phyloP scores from a whole-genome alignment of 2,797 vertebrate species.

The Natrix natrix region DNA sequence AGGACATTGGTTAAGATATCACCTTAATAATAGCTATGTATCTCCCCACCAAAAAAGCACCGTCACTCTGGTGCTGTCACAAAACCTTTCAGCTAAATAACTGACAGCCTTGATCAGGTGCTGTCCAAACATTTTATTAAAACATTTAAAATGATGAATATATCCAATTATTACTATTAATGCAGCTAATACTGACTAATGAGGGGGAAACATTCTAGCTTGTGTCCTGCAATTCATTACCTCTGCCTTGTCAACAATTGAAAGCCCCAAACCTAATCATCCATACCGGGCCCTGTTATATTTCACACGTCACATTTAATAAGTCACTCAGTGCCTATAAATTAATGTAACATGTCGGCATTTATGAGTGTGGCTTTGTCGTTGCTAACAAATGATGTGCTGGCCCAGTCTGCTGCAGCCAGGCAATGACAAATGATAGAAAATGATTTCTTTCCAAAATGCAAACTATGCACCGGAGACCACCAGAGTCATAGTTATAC shows the following conservation, averaged over 20 bases:
- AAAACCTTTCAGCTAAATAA: conserved; percentile 70
- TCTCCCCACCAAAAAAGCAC: conserved; percentile 71
- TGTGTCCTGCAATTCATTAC: conserved; percentile 82
- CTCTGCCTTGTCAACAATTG: conserved; percentile 85
- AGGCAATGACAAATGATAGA: conserved; percentile 73
- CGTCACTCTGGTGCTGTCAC: conserved; percentile 75
- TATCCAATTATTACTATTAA: conserved; percentile 88
- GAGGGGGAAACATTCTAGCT: conserved; percentile 77
- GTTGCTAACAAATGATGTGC: conserved; percentile 81
- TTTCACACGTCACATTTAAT: conserved; percentile 86
- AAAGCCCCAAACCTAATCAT: conserved; percentile 83
- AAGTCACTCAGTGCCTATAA: conserved; percentile 85
- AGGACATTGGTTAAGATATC: conserved; percentile 59
- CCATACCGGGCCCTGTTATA: conserved; percentile 79
- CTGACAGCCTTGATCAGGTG: conserved; percentile 80
- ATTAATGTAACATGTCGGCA: conserved; percentile 83
- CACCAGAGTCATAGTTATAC: conserved; percentile 24
- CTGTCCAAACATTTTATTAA: conserved; percentile 87
- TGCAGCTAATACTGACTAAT: conserved; percentile 86
- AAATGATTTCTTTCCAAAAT: conserved; percentile 75
- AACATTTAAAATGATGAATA: conserved; percentile 87
- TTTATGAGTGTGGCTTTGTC: conserved; percentile 80
- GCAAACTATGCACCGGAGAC: conserved; percentile 64
- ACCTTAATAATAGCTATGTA: conserved; percentile 65
- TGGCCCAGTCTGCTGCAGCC: conserved; percentile 72